Conservation (phyloP, 1,140 invertebrate genomes). For the Sweltsa coloradensis region DNA sequence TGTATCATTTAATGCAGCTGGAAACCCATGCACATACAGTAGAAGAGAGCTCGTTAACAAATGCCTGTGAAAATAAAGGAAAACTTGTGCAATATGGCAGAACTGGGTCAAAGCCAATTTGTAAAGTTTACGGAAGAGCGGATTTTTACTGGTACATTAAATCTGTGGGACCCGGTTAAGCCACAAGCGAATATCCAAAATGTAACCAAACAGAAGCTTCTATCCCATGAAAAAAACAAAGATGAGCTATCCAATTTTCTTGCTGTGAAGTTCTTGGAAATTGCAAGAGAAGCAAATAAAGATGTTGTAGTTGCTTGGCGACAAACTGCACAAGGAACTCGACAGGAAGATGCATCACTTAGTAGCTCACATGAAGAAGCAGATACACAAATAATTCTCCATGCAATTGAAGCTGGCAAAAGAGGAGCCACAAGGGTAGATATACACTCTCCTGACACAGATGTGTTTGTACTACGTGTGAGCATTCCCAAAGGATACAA, state of each 20-base stretch:
- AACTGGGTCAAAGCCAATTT: neutral
- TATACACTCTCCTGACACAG: conserved; percentile 5
- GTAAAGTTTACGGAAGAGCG: neutral
- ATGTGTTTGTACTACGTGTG: conserved; percentile 6
- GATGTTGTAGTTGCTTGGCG: conserved; percentile 4
- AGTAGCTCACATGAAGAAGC: conserved; percentile 6
- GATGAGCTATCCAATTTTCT: conserved; percentile 1
- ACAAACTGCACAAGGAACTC: conserved; percentile 5
- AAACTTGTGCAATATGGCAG: conserved; percentile 5
- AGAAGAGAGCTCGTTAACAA: conserved; percentile 1
- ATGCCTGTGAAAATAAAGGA: conserved; percentile 5
- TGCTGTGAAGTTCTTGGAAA: conserved; percentile 5
- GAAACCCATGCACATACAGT: conserved; percentile 3
- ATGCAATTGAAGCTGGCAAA: conserved; percentile 1
- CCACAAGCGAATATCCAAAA: neutral
- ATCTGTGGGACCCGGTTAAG: neutral
- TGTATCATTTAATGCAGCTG: neutral
- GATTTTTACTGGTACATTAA: conserved; percentile 1
- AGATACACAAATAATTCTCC: conserved; percentile 6
- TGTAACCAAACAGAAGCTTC: conserved; percentile 1
- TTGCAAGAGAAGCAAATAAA: neutral
- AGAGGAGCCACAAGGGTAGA: neutral
- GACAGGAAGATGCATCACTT: neutral
- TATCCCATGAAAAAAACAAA: conserved; percentile 2
- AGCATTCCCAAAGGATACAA: conserved; percentile 4